Evolutionary conservation across 1,140 invertebrate species (phyloP), one percentile per base, ranked within the genome.

Genomic region (Mya arenaria): DNA sequence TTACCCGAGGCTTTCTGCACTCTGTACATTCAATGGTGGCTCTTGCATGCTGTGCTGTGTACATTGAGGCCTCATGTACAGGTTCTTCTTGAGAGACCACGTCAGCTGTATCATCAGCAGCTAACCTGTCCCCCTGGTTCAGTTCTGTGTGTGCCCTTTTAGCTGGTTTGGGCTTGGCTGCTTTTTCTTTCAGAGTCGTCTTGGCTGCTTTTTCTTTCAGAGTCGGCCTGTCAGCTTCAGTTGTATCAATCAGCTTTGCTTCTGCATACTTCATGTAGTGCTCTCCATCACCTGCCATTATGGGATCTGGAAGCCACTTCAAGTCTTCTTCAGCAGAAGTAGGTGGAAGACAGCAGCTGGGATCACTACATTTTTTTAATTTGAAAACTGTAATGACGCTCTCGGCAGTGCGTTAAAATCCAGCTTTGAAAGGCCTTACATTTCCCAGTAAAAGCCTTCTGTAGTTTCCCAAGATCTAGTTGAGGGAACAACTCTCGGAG

Each of bases 1-100:
- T 37, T 6, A 73, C 34, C 25, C 71, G 6, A 13, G 48, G 71
- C 25, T 73, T 73, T 23, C 28, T 73, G 23, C 71, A 73, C 25
- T 58, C 48, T 1, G 30, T 25, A 58, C 71, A 74, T 6, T 15
- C 32, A 48, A n/a, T 39, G n/a, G 19, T 28, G 19, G 32, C 19
- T 15, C 55, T 17, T 17, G 52, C 32, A 58, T 32, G 56, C 28
- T 74, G 71, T 39, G 52, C 25, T 10, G 55, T 41, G 19, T 39
- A 68, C 28, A 68, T 36, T 13, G 0, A 68, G 17, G 36, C 6
- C 17, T 32, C 19, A 19, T 19, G 17, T 68, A 19, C 17, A 17
- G 19, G 28, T 68, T 19, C 2, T 17, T 34, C 17, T 17, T 19
- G 17, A 19, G 28, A 13, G 19, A 68, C 65, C n/a, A 19, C 36